Evolutionary conservation across 2,797 vertebrate species (phyloP).

Genomic region (Mus caroli): DNA sequence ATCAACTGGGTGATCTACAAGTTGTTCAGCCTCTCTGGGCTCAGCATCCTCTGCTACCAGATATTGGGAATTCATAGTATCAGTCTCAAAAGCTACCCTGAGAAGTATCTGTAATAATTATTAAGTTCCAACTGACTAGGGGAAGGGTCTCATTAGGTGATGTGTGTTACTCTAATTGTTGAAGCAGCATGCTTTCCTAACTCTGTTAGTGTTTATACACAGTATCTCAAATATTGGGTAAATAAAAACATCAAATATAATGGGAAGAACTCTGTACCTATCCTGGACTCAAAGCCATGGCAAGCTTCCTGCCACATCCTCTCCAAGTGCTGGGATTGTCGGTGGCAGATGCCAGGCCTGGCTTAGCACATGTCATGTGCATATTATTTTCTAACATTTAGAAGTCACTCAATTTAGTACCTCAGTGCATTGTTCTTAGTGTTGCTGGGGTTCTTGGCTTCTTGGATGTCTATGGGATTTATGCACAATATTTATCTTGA

Average conservation of each 20-base stretch:
- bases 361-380: background rate
- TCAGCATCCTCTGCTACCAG: constrained; percentile 5
- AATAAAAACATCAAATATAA: background rate
- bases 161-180: background rate
- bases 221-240: background rate
- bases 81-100: background rate
- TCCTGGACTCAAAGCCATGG: background rate
- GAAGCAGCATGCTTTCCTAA: background rate
- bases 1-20: background rate
- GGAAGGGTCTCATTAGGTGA: background rate
- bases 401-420: background rate
- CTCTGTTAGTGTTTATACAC: background rate
- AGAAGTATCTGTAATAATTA: background rate
- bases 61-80: background rate
- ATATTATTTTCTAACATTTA: background rate
- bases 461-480: background rate
- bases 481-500: background rate
- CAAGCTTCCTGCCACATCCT: background rate
- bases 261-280: background rate
- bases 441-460: background rate
- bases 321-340: background rate
- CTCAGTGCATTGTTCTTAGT: background rate
- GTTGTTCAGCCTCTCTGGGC: background rate
- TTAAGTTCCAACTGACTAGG: background rate
- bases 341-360: background rate